Evolutionary conservation across 2,113 vertebrate genomes (phyloP).

Genomic region (Oxygymnocypris stewartii): DNA sequence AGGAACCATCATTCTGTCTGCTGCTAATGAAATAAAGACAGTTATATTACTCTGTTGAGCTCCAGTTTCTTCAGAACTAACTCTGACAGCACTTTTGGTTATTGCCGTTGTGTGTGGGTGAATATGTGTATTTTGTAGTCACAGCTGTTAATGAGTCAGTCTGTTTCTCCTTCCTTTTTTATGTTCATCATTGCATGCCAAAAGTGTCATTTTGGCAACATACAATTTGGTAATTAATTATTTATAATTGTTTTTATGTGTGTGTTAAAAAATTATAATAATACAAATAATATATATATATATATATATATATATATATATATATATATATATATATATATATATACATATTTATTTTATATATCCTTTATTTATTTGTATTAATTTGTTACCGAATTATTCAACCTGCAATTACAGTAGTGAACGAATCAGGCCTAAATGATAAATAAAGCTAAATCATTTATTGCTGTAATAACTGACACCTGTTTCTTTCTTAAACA

Average conservation of each 20-base stretch:
- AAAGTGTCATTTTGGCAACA: neutral
- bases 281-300: no score
- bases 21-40: neutral
- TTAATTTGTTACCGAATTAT: neutral
- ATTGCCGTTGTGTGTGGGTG: neutral
- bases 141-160: slow-evolving; percentile 40
- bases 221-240: neutral
- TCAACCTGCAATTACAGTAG: neutral
- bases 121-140: neutral
- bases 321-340: no score
- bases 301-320: no score
- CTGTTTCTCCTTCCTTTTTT: neutral
- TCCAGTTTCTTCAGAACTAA: neutral
- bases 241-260: no score
- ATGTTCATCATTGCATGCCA: neutral
- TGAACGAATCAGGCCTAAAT: neutral
- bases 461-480: neutral
- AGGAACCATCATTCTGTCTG: slow-evolving; percentile 19
- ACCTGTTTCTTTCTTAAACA: neutral
- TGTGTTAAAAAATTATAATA: no score
- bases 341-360: neutral
- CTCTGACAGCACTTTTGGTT: neutral
- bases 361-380: neutral
- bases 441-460: neutral
- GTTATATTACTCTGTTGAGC: neutral